Base-by-base conservation (phyloP, 2,113 vertebrate genomes). In the Candoia aspera region DNA sequence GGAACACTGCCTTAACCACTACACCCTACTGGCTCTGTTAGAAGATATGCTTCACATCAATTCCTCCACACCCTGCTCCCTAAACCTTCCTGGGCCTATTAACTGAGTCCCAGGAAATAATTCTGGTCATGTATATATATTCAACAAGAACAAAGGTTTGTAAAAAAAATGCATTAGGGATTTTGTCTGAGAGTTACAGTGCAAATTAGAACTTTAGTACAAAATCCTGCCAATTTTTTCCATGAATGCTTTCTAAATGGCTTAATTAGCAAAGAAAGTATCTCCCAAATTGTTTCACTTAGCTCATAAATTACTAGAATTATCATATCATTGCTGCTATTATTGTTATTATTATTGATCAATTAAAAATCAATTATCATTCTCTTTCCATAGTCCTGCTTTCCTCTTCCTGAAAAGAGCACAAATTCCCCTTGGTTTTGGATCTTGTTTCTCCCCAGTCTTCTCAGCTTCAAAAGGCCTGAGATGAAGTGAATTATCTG, bases 191-290 rank as follows among this genome's bases (percentile, higher is more conserved):
- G 26, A 5, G 29, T 60, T 24, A 19, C 90, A 29, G 13, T 84
- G 87, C 73, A 46, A 11, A 0, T 19, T 23, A 94, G 88, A 86
- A 37, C 85, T 88, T 85, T 4, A 8, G 6, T 88, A 68, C 68
- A 0, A 92, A 8, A 1, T 91, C 54, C 87, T 92, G n/a, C 79
- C 86, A 92, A 54, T 59, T 15, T 90, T 64, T n/a, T 46, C 46
- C 15, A 11, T 26, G 8, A 94, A 93, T 10, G 84, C 0, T 6
- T 24, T 90, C 17, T 55, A 57, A 53, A 79, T 93, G 15, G 17
- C 29, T 94, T 94, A 91, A 37, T 59, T 89, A 57, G 1, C 55
- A 89, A 10, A 46, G 93, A 91, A n/a, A 83, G 37, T 55, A 60
- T 91, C 42, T 10, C 86, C 55, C 55, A 90, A 37, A 0, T 21